Evolutionary conservation across 2,113 vertebrate genomes (phyloP), one percentile per base, ranked within the genome.

Genomic region (Vidua macroura): DNA sequence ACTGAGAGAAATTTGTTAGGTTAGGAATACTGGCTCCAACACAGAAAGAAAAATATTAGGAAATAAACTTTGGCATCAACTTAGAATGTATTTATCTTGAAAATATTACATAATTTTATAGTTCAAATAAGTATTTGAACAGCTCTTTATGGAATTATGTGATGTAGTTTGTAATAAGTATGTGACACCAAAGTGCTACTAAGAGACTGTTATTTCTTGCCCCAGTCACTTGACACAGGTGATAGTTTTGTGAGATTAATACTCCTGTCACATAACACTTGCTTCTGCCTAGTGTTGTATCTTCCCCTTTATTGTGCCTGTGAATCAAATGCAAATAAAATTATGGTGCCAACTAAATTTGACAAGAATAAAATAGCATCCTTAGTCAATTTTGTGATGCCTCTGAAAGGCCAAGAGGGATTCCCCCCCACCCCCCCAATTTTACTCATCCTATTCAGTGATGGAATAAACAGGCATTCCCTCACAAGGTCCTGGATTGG

Each of bases 281-380:
- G 58, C 55, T 25, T 89, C n/a, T 73, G 7, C 59, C 62, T 90
- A 24, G 43, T 46, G 31, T 73, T 95, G 24, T 37, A 64, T 90
- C 73, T 88, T 93, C 56, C 24, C 7, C 52, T 92, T 83, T 83
- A 60, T 69, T 90, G 69, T 77, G 39, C 22, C 72, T 74, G 53
- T 96, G 83, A 93, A 83, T 87, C 80, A 92, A 95, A 86, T 92
- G 83, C 25, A 96, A 96, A 92, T 79, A 80, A 87, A 93, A 89
- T 87, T 80, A 88, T 43, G 30, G 52, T 81, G 31, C 67, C 60
- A 95, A 74, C 27, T 77, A 86, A 58, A 95, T 76, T 70, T 64
- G 52, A 91, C 69, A 89, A 91, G 49, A 88, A 80, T 92, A 77
- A 83, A 96, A 86, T 59, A 70, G 46, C 80, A 83, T 55, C 53